Percentiles rank a stretch among this genome's conserved stretches.
phyloP scores from a whole-genome alignment of 2,888 invertebrate genomes.

The Eupithecia exiguata region DNA sequence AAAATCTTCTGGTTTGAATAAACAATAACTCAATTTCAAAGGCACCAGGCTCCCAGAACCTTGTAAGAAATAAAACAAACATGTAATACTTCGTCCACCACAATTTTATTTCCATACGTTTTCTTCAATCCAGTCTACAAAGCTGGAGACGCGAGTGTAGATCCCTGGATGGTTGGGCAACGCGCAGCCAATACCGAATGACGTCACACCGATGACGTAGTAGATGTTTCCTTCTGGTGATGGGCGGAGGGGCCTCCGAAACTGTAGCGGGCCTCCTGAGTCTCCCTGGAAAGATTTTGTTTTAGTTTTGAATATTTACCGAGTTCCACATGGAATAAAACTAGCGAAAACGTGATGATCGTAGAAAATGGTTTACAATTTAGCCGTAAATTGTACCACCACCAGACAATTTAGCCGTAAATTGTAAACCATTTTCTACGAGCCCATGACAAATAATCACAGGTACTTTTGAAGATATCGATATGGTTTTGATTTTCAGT shows the following conservation, averaged over 20 bases:
- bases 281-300: conserved; percentile 82
- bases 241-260: conserved; percentile 55
- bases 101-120: conserved; percentile 59
- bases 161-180: conserved; percentile 60
- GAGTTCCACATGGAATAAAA: too few relatives aligned
- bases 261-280: conserved; percentile 87
- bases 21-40: neutral
- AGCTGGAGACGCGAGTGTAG: conserved; percentile 65
- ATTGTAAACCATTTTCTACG: too few relatives aligned
- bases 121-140: conserved; percentile 68
- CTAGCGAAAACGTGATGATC: too few relatives aligned
- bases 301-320: too few relatives aligned
- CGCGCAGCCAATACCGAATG: conserved; percentile 67
- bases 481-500: too few relatives aligned
- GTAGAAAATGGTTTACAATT: too few relatives aligned
- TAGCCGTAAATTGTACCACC: too few relatives aligned
- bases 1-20: neutral
- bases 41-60: neutral
- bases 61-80: neutral
- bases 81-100: neutral
- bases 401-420: too few relatives aligned
- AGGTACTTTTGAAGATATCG: too few relatives aligned
- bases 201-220: conserved; percentile 66
- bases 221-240: conserved; percentile 54
- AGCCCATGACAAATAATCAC: too few relatives aligned